Evolutionary conservation across 2,113 vertebrate species (phyloP).

Genomic region (Sinocyclocheilus maitianheensis): DNA sequence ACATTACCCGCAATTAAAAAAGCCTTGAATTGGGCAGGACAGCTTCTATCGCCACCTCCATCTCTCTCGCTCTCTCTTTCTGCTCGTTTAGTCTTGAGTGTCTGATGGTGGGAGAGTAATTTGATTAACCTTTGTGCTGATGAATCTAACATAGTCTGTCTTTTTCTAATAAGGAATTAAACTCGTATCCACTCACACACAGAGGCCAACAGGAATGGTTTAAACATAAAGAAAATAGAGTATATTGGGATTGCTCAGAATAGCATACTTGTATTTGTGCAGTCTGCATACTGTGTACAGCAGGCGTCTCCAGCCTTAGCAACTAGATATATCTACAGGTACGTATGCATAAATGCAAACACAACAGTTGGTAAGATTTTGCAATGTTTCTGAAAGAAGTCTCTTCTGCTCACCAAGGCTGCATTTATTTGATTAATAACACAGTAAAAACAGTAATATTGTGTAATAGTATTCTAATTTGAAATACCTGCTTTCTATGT

Average conservation of each 20-base stretch:
- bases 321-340: too few species aligned
- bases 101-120: constrained; percentile 53
- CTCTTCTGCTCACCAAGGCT: too few species aligned
- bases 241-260: neutral
- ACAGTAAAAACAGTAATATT: too few species aligned
- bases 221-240: neutral
- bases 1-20: constrained; percentile 58
- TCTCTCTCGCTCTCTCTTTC: constrained; percentile 29
- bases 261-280: neutral
- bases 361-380: too few species aligned
- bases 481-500: too few species aligned
- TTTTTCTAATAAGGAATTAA: constrained; percentile 33
- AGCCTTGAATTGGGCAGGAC: constrained; percentile 48
- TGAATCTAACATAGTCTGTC: constrained; percentile 48
- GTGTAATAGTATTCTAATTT: too few species aligned
- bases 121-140: constrained; percentile 57
- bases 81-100: constrained; percentile 46
- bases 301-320: neutral
- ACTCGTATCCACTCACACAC: neutral
- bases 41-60: constrained; percentile 36
- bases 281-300: neutral
- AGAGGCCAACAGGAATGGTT: constrained; percentile 7
- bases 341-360: too few species aligned
- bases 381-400: too few species aligned
- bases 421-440: too few species aligned